These are phyloP conservation scores for Rhagologus leucostigma DNA, from an alignment of 2,113 vertebrate genomes.

Conservation along the genomic window DNA sequence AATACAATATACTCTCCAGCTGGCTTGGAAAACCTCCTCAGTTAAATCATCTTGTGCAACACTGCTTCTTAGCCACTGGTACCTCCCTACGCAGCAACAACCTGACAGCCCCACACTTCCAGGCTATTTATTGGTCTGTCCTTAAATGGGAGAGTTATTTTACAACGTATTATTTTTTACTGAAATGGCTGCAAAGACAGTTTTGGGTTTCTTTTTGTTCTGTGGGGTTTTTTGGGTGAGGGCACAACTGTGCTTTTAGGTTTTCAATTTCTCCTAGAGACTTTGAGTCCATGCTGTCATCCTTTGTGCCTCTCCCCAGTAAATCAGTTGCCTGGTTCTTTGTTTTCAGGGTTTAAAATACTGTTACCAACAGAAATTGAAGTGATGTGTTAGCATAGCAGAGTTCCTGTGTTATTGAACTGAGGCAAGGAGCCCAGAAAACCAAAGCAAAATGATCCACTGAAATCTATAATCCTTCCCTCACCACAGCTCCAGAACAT, in stretches of 20 bases:
- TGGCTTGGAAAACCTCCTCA: not conserved
- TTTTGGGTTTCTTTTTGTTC: not conserved
- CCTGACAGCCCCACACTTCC: not conserved
- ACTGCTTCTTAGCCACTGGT: not conserved
- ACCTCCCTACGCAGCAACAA: not conserved
- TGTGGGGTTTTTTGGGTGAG: not conserved
- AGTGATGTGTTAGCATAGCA: not conserved
- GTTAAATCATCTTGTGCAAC: slow-evolving; percentile 13
- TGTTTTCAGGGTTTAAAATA: not conserved
- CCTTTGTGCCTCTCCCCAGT: not conserved
- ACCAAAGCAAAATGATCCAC: not conserved
- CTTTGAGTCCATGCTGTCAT: not conserved
- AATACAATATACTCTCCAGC: slow-evolving; percentile 2
- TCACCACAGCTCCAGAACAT: not conserved
- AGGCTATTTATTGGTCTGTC: not conserved
- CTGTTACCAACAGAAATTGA: not conserved
- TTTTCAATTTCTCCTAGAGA: not conserved
- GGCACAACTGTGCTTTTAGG: not conserved
- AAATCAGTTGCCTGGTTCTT: not conserved
- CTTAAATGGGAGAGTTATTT: not conserved
- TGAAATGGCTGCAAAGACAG: not conserved
- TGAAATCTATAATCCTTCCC: not conserved
- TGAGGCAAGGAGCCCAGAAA: slow-evolving; percentile 56
- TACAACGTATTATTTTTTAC: not conserved
- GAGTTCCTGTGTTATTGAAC: slow-evolving; percentile 2